These are phyloP conservation scores for Microplitis manilae DNA, from an alignment of 2,888 invertebrate species.

Conservation along the genomic window DNA sequence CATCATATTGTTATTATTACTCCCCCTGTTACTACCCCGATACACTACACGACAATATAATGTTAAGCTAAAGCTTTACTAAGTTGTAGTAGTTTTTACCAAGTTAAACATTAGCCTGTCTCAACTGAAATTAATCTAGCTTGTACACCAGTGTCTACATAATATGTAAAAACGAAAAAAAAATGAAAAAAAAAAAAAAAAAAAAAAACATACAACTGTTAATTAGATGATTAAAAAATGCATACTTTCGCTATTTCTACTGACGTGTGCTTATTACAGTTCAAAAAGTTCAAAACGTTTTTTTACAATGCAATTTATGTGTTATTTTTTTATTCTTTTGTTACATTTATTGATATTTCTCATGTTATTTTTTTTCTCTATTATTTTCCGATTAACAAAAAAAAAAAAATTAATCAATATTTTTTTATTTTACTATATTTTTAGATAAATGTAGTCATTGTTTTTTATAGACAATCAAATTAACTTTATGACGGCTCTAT, in stretches of 20 bases:
- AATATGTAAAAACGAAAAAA: background rate
- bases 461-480: conserved; percentile 22
- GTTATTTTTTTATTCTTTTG: background rate
- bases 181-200: too few relatives aligned
- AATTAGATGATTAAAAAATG: too few relatives aligned
- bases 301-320: too few relatives aligned
- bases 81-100: background rate
- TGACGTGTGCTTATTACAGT: too few relatives aligned
- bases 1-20: background rate
- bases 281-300: too few relatives aligned
- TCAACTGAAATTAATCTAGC: conserved; percentile 52
- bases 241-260: too few relatives aligned
- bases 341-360: conserved; percentile 20
- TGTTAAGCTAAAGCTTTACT: conserved; percentile 42
- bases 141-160: conserved; percentile 32
- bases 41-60: conserved; percentile 9
- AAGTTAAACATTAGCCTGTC: conserved; percentile 53
- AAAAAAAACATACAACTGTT: too few relatives aligned
- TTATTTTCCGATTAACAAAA: too few relatives aligned
- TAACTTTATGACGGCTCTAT: conserved; percentile 17
- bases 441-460: background rate
- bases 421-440: too few relatives aligned
- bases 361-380: background rate
- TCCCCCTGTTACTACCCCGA: background rate
- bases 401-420: too few relatives aligned